Evolutionary conservation across 2,797 vertebrate genomes (phyloP).

Genomic region (Liasis olivaceus): DNA sequence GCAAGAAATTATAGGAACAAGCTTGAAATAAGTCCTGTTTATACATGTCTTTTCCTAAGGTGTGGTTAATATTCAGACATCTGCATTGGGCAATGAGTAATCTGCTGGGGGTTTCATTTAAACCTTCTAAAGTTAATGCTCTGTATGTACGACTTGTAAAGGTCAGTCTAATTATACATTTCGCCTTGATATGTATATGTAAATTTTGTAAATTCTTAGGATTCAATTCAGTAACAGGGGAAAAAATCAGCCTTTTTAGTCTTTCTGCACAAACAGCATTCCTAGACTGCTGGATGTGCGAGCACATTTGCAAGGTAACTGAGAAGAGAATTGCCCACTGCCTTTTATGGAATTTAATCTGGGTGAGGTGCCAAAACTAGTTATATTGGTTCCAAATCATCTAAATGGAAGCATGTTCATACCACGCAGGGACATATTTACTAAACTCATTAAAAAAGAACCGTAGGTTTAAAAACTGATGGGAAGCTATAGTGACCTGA

Average conservation of each 20-base stretch:
- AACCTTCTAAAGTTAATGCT: neutral
- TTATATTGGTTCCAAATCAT: neutral
- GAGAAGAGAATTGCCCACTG: neutral
- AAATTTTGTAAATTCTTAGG: constrained; percentile 14
- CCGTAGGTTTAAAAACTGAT: neutral
- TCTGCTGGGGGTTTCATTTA: neutral
- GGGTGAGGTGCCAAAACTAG: neutral
- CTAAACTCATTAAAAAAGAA: no score
- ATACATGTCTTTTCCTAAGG: neutral
- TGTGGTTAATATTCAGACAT: neutral
- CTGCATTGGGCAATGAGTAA: neutral
- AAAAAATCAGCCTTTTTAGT: constrained; percentile 28
- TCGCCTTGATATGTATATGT: neutral
- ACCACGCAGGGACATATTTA: neutral
- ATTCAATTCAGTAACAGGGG: neutral
- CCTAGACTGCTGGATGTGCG: neutral
- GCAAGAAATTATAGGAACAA: neutral
- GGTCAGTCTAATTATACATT: neutral
- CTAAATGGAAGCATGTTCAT: neutral
- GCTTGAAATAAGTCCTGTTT: neutral
- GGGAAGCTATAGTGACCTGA: neutral
- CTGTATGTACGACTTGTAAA: neutral
- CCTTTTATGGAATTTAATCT: neutral
- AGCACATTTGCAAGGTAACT: neutral
- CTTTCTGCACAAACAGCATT: neutral